Conservation (phyloP, 2,113 vertebrate genomes). For the Phodopus roborovskii region DNA sequence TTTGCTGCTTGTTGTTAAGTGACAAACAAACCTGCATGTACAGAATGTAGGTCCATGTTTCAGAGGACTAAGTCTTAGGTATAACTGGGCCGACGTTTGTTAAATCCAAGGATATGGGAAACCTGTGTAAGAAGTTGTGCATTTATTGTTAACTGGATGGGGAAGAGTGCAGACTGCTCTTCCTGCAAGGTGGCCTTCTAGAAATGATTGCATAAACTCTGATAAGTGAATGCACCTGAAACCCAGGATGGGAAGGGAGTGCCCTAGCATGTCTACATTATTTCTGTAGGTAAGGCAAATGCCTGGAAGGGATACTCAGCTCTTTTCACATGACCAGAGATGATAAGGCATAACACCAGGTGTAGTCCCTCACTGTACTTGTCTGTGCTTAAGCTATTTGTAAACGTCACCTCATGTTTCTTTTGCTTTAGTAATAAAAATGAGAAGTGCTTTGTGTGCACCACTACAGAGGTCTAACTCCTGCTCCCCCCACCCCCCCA, state of each 20-base stretch:
- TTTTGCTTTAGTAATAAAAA: not conserved
- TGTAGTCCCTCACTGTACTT: too few species aligned
- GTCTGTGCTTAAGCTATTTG: not conserved
- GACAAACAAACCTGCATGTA: not conserved
- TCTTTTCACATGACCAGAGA: not conserved
- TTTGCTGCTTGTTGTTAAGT: constrained; percentile 18
- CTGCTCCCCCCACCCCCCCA: not conserved
- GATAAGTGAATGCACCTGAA: not conserved
- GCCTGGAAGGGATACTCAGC: not conserved
- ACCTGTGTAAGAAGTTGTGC: too few species aligned
- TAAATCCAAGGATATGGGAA: not conserved
- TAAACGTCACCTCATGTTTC: not conserved
- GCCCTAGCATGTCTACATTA: too few species aligned
- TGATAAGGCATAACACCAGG: not conserved
- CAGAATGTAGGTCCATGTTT: constrained; percentile 29
- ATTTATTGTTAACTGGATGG: not conserved
- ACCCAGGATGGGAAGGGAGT: not conserved
- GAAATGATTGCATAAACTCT: not conserved
- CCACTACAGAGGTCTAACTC: not conserved
- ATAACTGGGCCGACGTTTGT: not conserved
- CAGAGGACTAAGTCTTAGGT: not conserved
- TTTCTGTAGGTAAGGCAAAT: too few species aligned
- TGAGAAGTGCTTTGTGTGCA: not conserved
- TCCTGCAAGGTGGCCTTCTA: not conserved
- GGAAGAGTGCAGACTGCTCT: not conserved